A percentile compares a stretch with the other conserved stretches of the same genome.
Conservation (phyloP, 1,140 invertebrate species). For the Sesamia nonagrioides region DNA sequence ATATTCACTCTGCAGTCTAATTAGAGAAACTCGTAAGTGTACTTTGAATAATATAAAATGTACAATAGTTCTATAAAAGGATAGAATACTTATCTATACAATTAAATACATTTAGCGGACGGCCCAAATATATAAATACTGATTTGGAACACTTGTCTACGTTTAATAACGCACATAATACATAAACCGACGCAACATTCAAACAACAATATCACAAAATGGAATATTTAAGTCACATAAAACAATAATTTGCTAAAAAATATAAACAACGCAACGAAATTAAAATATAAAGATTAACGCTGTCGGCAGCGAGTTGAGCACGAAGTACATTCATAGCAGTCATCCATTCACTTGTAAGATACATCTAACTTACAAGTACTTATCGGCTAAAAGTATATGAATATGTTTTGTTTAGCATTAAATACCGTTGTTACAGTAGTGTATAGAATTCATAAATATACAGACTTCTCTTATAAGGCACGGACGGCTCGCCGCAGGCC, state of each 20-base stretch:
- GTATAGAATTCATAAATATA: slow-evolving; percentile 59
- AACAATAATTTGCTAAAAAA: slow-evolving; percentile 10
- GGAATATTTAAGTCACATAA: slow-evolving; percentile 36
- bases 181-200: slow-evolving; percentile 34
- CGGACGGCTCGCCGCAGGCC: slow-evolving; percentile 63
- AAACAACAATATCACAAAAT: slow-evolving; percentile 45
- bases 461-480: slow-evolving; percentile 76
- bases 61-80: slow-evolving; percentile 25
- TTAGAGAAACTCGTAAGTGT: slow-evolving; percentile 24
- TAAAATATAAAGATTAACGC: slow-evolving; percentile 32
- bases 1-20: slow-evolving; percentile 32
- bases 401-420: background rate
- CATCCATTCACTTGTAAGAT: slow-evolving; percentile 11
- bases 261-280: slow-evolving; percentile 32
- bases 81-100: slow-evolving; percentile 37
- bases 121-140: slow-evolving; percentile 44
- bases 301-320: slow-evolving; percentile 38
- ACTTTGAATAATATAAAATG: slow-evolving; percentile 40
- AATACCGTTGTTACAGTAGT: background rate
- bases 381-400: slow-evolving; percentile 26
- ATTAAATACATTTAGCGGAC: slow-evolving; percentile 46
- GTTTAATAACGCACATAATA: slow-evolving; percentile 26
- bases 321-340: slow-evolving; percentile 32
- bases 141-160: slow-evolving; percentile 28
- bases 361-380: slow-evolving; percentile 52